Percentiles rank a stretch among this genome's conserved stretches.
These are phyloP conservation scores for Hypotaenidia okinawae DNA, from an alignment of 2,797 vertebrate species.

Conservation along the genomic window DNA sequence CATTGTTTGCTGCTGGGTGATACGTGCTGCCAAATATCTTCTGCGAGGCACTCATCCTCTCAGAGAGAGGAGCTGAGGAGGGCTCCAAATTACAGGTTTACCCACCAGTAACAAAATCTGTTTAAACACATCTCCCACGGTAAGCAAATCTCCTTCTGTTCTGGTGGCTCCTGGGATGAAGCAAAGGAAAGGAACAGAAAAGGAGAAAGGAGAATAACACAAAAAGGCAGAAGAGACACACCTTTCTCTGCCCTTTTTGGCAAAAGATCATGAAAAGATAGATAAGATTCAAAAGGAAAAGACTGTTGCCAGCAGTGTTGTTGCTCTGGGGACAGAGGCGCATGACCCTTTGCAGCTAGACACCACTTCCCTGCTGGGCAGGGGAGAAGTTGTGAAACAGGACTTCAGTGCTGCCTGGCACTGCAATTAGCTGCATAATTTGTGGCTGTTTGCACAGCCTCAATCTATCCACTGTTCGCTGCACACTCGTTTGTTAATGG, in stretches of 20 bases:
- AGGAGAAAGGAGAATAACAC: neutral
- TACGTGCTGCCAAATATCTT: neutral
- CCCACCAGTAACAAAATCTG: neutral
- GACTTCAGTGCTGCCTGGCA: neutral
- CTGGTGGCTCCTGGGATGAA: neutral
- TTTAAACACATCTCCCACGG: neutral
- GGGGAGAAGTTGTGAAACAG: neutral
- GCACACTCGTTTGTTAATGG: neutral
- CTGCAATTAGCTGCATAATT: neutral
- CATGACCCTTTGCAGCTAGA: neutral
- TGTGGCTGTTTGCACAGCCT: conserved; percentile 1
- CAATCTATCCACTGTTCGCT: neutral
- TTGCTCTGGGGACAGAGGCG: neutral
- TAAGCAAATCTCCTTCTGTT: neutral
- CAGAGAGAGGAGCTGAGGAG: neutral
- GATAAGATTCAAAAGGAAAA: neutral
- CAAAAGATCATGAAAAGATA: neutral
- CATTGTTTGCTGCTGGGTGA: neutral
- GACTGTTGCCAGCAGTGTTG: neutral
- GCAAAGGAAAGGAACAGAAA: neutral
- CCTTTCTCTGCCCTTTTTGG: neutral
- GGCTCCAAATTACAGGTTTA: neutral
- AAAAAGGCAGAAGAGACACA: neutral
- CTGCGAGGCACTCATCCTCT: neutral
- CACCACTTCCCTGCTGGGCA: neutral